A percentile compares a stretch with the other conserved stretches of the same genome.
phyloP scores from a whole-genome alignment of 2,797 vertebrate genomes.

The Sebastes jordani region DNA sequence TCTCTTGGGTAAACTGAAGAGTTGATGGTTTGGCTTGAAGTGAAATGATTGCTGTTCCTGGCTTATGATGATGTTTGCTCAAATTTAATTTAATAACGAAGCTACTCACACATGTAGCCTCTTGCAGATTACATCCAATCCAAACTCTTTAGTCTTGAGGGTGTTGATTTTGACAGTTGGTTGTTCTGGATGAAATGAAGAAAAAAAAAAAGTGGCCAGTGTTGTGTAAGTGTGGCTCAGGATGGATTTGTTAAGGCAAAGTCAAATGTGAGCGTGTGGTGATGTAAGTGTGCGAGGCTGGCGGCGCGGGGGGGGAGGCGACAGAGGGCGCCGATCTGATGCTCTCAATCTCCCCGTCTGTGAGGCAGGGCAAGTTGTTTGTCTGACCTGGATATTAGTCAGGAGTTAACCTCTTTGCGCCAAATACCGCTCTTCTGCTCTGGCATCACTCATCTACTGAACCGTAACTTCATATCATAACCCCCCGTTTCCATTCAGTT shows the following conservation, averaged over 20 bases:
- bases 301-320: not conserved
- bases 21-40: constrained; percentile 24
- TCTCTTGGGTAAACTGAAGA: constrained; percentile 17
- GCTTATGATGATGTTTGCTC: constrained; percentile 22
- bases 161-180: not conserved
- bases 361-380: constrained; percentile 50
- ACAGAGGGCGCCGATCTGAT: too few relatives aligned
- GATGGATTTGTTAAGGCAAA: constrained; percentile 43
- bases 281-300: constrained; percentile 20
- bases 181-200: not conserved
- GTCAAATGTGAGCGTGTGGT: constrained; percentile 26
- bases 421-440: constrained; percentile 59
- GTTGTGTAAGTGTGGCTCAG: constrained; percentile 44
- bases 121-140: not conserved
- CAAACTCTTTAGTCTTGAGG: not conserved
- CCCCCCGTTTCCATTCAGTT: constrained; percentile 37
- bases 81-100: constrained; percentile 29
- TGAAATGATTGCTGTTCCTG: constrained; percentile 37
- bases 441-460: constrained; percentile 64
- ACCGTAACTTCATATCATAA: constrained; percentile 45
- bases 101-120: constrained; percentile 3
- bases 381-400: constrained; percentile 64
- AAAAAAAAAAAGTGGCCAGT: constrained; percentile 24
- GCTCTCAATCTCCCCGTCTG: constrained; percentile 25
- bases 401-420: constrained; percentile 56